phyloP scores from a whole-genome alignment of 1,140 invertebrate species.

The Saxidomus purpurata region DNA sequence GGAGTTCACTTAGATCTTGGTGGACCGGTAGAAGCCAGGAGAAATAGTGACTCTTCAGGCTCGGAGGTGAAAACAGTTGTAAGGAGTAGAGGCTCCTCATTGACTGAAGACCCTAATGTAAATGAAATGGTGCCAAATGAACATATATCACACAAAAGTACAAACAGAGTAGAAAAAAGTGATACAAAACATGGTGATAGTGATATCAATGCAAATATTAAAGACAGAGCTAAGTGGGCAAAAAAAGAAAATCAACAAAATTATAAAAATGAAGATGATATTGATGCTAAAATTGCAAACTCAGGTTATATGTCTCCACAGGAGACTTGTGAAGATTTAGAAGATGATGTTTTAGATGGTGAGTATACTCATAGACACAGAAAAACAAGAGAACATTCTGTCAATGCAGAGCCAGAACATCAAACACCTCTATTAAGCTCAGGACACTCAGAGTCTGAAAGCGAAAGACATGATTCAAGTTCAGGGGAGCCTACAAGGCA shows the following conservation, averaged over 20 bases:
- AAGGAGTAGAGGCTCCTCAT: conserved; percentile 58
- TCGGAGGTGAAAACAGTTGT: conserved; percentile 55
- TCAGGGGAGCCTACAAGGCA: background rate
- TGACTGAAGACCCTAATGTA: conserved; percentile 42
- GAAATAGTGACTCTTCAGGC: conserved; percentile 58
- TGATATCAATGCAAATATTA: conserved; percentile 58
- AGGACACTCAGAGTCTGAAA: conserved; percentile 26
- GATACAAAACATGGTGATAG: conserved; percentile 16
- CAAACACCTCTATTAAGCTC: conserved; percentile 31
- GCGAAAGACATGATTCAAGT: background rate
- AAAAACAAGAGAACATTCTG: background rate
- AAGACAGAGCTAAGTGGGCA: conserved; percentile 24
- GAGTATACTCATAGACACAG: conserved; percentile 27
- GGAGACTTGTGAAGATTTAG: background rate
- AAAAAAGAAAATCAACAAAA: conserved; percentile 3
- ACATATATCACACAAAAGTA: conserved; percentile 22
- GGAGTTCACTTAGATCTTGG: conserved; percentile 48
- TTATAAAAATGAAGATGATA: conserved; percentile 23
- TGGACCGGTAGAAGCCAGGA: conserved; percentile 47
- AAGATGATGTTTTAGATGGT: conserved; percentile 5
- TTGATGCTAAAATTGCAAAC: conserved; percentile 32
- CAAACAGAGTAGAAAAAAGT: background rate
- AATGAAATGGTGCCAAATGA: conserved; percentile 55
- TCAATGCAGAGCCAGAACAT: background rate
- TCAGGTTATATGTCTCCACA: conserved; percentile 5